Conservation (phyloP, 2,797 vertebrate genomes). For the Lemur catta region DNA sequence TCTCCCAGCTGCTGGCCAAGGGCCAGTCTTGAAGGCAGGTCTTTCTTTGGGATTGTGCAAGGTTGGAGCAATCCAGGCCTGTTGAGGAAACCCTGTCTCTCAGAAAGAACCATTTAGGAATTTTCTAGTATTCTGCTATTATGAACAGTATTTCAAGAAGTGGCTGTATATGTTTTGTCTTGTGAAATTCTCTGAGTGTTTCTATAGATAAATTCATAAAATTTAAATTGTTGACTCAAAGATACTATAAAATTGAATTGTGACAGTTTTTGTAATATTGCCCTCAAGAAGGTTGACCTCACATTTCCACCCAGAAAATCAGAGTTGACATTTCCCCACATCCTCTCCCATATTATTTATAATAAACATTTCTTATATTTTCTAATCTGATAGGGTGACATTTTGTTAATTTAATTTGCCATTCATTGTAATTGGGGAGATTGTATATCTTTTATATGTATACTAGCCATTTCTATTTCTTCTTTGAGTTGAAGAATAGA, state of each 20-base stretch:
- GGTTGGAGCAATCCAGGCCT: background rate
- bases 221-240: background rate
- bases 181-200: background rate
- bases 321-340: background rate
- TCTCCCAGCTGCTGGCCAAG: background rate
- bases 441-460: background rate
- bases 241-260: background rate
- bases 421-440: background rate
- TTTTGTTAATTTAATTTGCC: background rate
- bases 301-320: background rate
- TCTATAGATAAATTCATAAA: background rate
- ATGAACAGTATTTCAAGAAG: background rate
- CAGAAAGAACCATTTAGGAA: background rate
- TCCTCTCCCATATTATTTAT: background rate
- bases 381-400: background rate
- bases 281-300: background rate
- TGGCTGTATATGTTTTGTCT: background rate
- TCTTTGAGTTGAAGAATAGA: background rate
- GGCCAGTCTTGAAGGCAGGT: background rate
- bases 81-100: background rate
- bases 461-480: background rate
- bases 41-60: background rate
- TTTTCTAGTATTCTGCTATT: background rate
- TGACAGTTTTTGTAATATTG: background rate
- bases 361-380: background rate